Percentiles rank a stretch among this genome's conserved stretches.
Evolutionary conservation across 2,797 vertebrate genomes (phyloP).

Genomic region (Aulostomus chinensis): DNA sequence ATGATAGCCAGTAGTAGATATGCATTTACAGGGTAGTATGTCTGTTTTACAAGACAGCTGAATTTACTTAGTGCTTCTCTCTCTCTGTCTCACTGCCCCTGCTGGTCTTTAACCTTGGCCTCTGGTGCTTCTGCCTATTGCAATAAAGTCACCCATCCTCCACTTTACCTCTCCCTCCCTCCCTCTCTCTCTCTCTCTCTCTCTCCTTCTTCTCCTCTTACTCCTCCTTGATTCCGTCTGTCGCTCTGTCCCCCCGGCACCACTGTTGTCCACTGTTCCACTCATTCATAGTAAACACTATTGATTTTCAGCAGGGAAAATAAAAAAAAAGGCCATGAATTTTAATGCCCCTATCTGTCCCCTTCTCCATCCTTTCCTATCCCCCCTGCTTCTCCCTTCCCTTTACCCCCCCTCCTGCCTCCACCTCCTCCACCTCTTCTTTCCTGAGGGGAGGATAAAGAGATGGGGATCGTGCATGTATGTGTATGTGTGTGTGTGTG

Average conservation of each 20-base stretch:
- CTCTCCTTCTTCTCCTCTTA: conserved; percentile 15
- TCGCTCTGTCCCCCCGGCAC: conserved; percentile 69
- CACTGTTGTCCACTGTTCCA: conserved; percentile 83
- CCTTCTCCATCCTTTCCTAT: conserved; percentile 80
- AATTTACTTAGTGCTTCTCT: conserved; percentile 65
- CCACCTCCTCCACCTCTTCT: conserved; percentile 61
- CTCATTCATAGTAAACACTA: conserved; percentile 90
- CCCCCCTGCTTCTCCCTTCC: conserved; percentile 54
- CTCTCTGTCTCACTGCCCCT: conserved; percentile 65
- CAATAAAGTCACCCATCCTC: conserved; percentile 76
- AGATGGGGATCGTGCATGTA: conserved; percentile 62
- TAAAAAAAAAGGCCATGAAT: conserved; percentile 84
- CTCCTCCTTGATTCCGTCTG: conserved; percentile 48
- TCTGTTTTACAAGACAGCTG: conserved; percentile 70
- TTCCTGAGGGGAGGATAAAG: conserved; percentile 84
- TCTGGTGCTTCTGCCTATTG: conserved; percentile 76
- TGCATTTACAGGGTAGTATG: conserved; percentile 55
- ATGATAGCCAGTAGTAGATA: conserved; percentile 46
- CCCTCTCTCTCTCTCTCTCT: background rate
- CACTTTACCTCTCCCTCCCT: conserved; percentile 35
- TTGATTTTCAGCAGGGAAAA: conserved; percentile 85
- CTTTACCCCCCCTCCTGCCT: conserved; percentile 44
- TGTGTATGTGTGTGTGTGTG: conserved; percentile 41
- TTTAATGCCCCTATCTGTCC: conserved; percentile 85
- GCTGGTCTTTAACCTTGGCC: conserved; percentile 84